Evolutionary conservation across 1,140 invertebrate species (phyloP), one percentile per base, ranked within the genome.

Genomic region (Muscidifurax raptorellus): DNA sequence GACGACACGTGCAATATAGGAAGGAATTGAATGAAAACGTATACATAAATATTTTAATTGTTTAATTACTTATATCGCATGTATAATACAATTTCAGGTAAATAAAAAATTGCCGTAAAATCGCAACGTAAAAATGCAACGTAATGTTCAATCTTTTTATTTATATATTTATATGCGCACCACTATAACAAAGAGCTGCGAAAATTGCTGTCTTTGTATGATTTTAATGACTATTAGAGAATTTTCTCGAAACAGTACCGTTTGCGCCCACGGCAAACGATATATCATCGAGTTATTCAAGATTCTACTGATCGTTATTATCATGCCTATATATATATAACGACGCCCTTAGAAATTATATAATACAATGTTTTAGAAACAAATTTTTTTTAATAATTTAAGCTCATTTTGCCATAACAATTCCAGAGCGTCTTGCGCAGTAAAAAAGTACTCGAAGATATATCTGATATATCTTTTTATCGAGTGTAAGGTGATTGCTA

Each of bases 391-490:
- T 13, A 3, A 59, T n/a, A n/a, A 1, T 22, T 59, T 59, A 59
- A 22, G 52, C 52, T 59, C 52, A 59, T n/a, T n/a, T 59, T n/a
- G 6, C 18, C n/a, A 59, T n/a, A 59, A 59, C 18, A 59, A 59
- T 59, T 47, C 52, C 18, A 59, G 52, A 59, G 52, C 22, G 18
- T 22, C 52, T 59, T n/a, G 52, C 52, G 18, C 25, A 69, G 27
- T 69, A 69, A 69, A 69, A 69, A 28, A 59, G 13, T 27, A 18
- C 66, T 27, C 66, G 10, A 69, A 69, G 66, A 69, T 30, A 69
- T 69, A 69, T 69, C 66, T 13, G 71, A 40, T 74, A 74, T 30
- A 74, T 40, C 32, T 74, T 74, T 40, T 40, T n/a, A 40, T 74
- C 27, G 28, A 74, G 71, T 18, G 1, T 40, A n/a, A 22, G 71